phyloP scores from a whole-genome alignment of 2,888 invertebrate genomes.

The Pegoplata infirma region DNA sequence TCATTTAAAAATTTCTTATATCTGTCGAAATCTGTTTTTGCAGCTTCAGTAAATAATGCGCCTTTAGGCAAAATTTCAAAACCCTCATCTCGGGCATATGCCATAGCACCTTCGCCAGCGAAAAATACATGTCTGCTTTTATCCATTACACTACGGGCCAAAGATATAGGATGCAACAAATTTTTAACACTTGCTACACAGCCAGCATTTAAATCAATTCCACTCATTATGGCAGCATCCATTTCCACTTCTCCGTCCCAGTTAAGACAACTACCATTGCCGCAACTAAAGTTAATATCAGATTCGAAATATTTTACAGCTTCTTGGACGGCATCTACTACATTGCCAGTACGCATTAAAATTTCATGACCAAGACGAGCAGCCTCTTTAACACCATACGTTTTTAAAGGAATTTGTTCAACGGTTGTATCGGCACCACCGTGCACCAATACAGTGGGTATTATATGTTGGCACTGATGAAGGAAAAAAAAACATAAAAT shows the following conservation, averaged over 20 bases:
- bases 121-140: constrained; percentile 86
- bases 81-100: constrained; percentile 83
- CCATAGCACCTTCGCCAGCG: constrained; percentile 86
- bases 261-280: constrained; percentile 89
- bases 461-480: constrained; percentile 29
- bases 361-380: constrained; percentile 82
- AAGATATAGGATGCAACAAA: constrained; percentile 86
- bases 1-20: constrained; percentile 76
- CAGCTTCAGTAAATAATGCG: constrained; percentile 83
- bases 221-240: constrained; percentile 92
- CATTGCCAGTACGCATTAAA: constrained; percentile 77
- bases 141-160: constrained; percentile 88
- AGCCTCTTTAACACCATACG: constrained; percentile 83
- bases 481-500: not conserved
- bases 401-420: constrained; percentile 82
- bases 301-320: constrained; percentile 88
- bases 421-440: constrained; percentile 89
- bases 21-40: constrained; percentile 81
- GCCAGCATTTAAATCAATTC: constrained; percentile 83
- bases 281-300: constrained; percentile 89
- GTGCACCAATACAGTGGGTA: constrained; percentile 84
- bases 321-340: constrained; percentile 88
- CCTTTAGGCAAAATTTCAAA: constrained; percentile 82
- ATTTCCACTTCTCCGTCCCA: constrained; percentile 88
- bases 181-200: constrained; percentile 87